Evolutionary conservation across 2,888 invertebrate genomes (phyloP).

Genomic region (Poecilobothrus nobilitatus): DNA sequence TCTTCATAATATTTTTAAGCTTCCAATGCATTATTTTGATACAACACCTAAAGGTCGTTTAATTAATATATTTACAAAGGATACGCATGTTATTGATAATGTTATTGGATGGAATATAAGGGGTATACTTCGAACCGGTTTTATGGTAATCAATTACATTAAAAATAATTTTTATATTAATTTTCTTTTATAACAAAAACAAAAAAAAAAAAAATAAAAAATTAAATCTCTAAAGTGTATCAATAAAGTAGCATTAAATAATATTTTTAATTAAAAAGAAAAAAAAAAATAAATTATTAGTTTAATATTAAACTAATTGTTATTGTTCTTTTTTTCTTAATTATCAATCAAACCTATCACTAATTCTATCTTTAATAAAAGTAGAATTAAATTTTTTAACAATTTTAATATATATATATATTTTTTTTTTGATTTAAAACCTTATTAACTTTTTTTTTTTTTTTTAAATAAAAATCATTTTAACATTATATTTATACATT

Average conservation of each 20-base stretch:
- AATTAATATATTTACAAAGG: constrained; percentile 57
- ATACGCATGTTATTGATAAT: constrained; percentile 52
- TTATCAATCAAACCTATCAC: no score
- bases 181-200: neutral
- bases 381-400: no score
- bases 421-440: no score
- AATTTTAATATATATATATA: no score
- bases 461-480: no score
- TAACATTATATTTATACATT: no score
- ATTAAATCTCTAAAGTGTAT: neutral
- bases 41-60: constrained; percentile 69
- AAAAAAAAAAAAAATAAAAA: neutral
- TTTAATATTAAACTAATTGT: no score
- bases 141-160: constrained; percentile 42
- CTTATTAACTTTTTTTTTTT: no score
- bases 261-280: neutral
- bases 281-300: neutral
- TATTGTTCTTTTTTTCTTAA: no score
- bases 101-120: constrained; percentile 44
- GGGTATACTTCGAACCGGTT: constrained; percentile 40
- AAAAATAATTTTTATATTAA: neutral
- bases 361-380: no score
- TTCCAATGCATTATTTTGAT: constrained; percentile 69
- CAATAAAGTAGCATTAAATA: neutral
- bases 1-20: constrained; percentile 53